phyloP scores from a whole-genome alignment of 2,888 invertebrate genomes.

The Piscicola geometra region DNA sequence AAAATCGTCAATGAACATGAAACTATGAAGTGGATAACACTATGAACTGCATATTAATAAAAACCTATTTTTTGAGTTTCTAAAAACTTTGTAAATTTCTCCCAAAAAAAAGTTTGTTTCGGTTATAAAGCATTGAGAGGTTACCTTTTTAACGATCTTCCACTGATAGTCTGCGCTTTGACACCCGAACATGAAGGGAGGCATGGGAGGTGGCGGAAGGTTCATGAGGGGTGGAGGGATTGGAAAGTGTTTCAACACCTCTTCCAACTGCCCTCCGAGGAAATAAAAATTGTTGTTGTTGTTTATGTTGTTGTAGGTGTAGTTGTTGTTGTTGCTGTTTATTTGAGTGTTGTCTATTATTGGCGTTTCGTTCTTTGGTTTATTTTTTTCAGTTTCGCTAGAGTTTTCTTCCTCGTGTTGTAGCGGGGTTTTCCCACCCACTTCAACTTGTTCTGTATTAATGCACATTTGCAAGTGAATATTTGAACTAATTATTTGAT shows the following conservation, averaged over 20 bases:
- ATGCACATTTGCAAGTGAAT: too few relatives aligned
- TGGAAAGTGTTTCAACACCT: neutral
- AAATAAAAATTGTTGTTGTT: slow-evolving; percentile 5
- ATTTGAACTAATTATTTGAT: too few relatives aligned
- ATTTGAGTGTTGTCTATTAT: neutral
- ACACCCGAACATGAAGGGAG: neutral
- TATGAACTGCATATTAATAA: neutral
- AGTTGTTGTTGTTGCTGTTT: slow-evolving; percentile 8
- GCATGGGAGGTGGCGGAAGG: neutral
- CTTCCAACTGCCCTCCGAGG: neutral
- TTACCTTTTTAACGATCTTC: neutral
- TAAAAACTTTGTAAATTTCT: too few relatives aligned
- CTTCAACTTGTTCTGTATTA: too few relatives aligned
- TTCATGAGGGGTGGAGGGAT: neutral
- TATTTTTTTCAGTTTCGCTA: too few relatives aligned
- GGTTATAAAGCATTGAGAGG: too few relatives aligned
- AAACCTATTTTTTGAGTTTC: neutral
- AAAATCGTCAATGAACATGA: too few relatives aligned
- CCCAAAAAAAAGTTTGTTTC: too few relatives aligned
- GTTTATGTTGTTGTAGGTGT: neutral
- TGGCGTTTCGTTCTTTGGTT: neutral
- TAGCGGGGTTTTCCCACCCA: too few relatives aligned
- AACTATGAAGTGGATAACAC: too few relatives aligned
- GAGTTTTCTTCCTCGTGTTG: too few relatives aligned
- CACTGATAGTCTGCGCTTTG: neutral